phyloP scores from a whole-genome alignment of 1,140 invertebrate genomes.

The Radopholus similis region DNA sequence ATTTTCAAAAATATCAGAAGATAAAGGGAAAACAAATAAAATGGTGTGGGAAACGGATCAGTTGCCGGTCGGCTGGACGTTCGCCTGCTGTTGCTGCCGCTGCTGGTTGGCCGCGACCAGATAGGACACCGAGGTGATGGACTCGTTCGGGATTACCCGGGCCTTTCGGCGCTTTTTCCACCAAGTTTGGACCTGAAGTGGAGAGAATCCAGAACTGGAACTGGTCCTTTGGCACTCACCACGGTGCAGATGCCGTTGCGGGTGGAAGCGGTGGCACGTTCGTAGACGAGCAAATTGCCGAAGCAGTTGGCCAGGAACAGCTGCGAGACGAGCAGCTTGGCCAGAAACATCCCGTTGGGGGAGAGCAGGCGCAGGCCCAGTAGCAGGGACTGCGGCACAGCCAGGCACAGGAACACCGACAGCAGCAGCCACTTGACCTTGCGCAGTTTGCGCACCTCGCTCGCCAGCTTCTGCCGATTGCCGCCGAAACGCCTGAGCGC shows the following conservation, averaged over 20 bases:
- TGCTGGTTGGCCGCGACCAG: background rate
- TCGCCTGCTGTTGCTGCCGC: background rate
- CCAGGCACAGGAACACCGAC: background rate
- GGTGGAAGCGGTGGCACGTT: background rate
- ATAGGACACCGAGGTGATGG: background rate
- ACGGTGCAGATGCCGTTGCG: background rate
- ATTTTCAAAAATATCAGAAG: too few species aligned
- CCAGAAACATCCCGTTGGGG: background rate
- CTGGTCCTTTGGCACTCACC: background rate
- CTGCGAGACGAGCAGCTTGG: slow-evolving; percentile 7
- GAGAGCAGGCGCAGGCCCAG: background rate
- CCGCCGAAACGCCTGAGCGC: slow-evolving; percentile 2
- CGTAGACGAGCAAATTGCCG: slow-evolving; percentile 7
- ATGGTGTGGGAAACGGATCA: too few species aligned
- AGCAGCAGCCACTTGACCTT: slow-evolving; percentile 14
- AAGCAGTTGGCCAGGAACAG: slow-evolving; percentile 5
- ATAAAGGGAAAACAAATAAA: too few species aligned
- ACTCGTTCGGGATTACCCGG: background rate
- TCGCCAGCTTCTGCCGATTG: slow-evolving; percentile 3
- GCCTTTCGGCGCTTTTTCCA: slow-evolving; percentile 3
- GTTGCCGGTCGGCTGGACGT: too few species aligned
- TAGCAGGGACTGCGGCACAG: slow-evolving; percentile 4
- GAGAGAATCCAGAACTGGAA: background rate
- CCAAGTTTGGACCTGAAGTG: background rate
- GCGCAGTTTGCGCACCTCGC: slow-evolving; percentile 4